These are phyloP conservation scores for Coendou prehensilis DNA, from an alignment of 2,797 vertebrate species.

Conservation along the genomic window DNA sequence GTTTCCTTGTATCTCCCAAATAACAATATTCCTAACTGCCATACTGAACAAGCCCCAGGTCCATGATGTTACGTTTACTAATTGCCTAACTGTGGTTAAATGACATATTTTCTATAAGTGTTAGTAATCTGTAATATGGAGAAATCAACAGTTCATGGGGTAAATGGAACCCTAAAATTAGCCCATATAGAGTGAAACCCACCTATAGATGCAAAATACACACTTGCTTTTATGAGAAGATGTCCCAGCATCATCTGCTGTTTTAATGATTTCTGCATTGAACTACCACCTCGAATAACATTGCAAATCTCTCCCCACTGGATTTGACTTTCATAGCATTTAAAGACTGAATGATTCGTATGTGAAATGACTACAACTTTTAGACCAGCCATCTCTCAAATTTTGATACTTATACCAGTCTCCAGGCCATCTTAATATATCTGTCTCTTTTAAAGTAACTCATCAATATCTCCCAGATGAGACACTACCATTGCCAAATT, in stretches of 20 bases:
- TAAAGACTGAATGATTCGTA: background rate
- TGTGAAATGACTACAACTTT: background rate
- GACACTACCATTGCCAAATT: background rate
- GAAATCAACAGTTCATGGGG: background rate
- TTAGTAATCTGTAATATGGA: background rate
- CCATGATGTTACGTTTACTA: background rate
- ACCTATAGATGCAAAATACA: background rate
- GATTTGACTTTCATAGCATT: background rate
- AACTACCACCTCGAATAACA: background rate
- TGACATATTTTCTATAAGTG: background rate
- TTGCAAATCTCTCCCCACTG: background rate
- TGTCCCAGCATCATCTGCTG: background rate
- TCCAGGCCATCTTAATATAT: background rate
- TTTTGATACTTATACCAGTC: background rate
- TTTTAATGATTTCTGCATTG: background rate
- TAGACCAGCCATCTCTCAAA: background rate
- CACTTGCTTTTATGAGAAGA: background rate
- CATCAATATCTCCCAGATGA: background rate
- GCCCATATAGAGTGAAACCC: background rate
- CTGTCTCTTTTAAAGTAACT: background rate
- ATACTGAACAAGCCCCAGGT: background rate
- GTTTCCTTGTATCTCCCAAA: background rate
- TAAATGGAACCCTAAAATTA: conserved; percentile 14
- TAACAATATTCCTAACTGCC: background rate
- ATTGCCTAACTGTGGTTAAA: conserved; percentile 14